Evolutionary conservation across 1,140 invertebrate genomes (phyloP).

Genomic region (Condylostylus longicornis): DNA sequence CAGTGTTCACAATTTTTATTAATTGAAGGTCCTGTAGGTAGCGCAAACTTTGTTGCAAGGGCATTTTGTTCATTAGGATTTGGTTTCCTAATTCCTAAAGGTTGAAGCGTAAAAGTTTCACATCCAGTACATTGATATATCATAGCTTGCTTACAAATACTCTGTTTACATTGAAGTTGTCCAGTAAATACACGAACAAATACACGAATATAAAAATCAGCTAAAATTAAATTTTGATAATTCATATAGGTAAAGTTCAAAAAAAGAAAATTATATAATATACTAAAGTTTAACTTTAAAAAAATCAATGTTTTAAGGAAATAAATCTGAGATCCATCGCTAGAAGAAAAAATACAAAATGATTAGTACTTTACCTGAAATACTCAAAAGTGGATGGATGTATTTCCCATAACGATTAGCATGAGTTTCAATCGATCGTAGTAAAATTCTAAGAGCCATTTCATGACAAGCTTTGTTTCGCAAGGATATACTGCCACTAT

Average conservation of each 20-base stretch:
- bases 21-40: conserved; percentile 52
- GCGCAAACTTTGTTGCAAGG: conserved; percentile 42
- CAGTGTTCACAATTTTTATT: conserved; percentile 59
- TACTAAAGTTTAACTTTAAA: too few species aligned
- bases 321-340: too few species aligned
- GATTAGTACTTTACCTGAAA: too few species aligned
- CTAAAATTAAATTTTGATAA: too few species aligned
- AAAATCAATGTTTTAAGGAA: too few species aligned
- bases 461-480: conserved; percentile 87
- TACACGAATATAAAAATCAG: conserved; percentile 93
- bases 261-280: too few species aligned
- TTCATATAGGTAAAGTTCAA: too few species aligned
- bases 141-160: conserved; percentile 67
- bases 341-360: too few species aligned
- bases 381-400: conserved; percentile 75
- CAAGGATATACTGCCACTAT: conserved; percentile 81
- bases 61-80: conserved; percentile 40
- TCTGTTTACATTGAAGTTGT: conserved; percentile 67
- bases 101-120: conserved; percentile 59
- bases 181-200: conserved; percentile 77
- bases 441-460: conserved; percentile 83
- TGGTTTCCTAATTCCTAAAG: conserved; percentile 48
- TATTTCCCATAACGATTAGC: conserved; percentile 87
- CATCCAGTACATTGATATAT: conserved; percentile 83
- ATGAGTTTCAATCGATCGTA: conserved; percentile 78